Evolutionary conservation across 2,113 vertebrate genomes (phyloP), one percentile per base, ranked within the genome.

Genomic region (Lepus europaeus): DNA sequence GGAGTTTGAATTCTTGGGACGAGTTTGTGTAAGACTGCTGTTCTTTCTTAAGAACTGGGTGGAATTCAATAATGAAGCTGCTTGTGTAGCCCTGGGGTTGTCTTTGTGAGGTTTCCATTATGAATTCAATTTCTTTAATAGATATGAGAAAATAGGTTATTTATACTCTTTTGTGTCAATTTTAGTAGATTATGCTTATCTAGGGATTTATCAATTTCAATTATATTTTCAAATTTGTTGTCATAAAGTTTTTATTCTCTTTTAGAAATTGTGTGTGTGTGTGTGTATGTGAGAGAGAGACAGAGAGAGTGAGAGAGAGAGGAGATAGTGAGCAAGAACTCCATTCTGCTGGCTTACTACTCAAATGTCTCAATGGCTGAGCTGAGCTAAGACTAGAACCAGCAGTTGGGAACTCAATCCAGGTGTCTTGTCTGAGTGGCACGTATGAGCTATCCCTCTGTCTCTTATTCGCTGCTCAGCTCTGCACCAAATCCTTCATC

Each of bases 111-210:
- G 8, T 76, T 90, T 72, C 61, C 39, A 2, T 51, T 39, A 61
- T 72, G 72, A 68, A 77, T 83, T 92, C 31, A 19, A 0, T 87
- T 87, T 76, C 74, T 72, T 33, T 84, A 70, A n/a, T 31, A 73
- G 36, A 70, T 36, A 36, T 0, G n/a, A 79, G 78, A 61, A 6
- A 74, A 17, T 36, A 20, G 36, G 45, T 76, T 77, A 36, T 72
- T 94, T 70, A 36, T 39, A 25, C 27, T 8, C 19, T 86, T 64
- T 63, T 17, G 9, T 68, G 27, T 85, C 53, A 76, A 22, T 61
- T 92, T 80, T 36, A 72, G 73, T 81, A 90, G 80, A 79, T 31
- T 80, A 19, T 61, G 19, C 81, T 95, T 84, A 94, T 49, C 36
- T 53, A 51, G 27, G n/a, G 39, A 73, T 73, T 85, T 90, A 86